phyloP scores from a whole-genome alignment of 1,140 invertebrate species.

The Armadillidium nasatum region DNA sequence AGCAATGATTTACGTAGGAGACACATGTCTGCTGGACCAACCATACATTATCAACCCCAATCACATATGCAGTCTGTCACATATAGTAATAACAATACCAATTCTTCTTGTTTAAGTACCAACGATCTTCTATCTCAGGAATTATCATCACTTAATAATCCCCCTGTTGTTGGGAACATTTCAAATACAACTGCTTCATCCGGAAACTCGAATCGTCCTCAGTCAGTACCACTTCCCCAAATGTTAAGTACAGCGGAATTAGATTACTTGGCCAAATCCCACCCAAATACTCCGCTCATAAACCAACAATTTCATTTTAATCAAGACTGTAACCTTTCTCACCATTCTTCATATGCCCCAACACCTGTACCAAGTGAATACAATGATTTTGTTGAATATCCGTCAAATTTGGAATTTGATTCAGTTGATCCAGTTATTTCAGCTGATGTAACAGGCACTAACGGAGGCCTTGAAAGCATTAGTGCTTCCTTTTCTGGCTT shows the following conservation, averaged over 20 bases:
- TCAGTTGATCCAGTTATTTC: constrained; percentile 51
- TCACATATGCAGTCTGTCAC: background rate
- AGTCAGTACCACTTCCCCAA: constrained; percentile 68
- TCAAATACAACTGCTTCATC: constrained; percentile 17
- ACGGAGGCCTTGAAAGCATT: background rate
- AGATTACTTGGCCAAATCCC: constrained; percentile 38
- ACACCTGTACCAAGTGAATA: constrained; percentile 66
- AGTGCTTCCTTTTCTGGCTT: background rate
- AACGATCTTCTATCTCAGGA: constrained; percentile 54
- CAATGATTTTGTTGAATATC: constrained; percentile 60
- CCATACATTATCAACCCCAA: constrained; percentile 42
- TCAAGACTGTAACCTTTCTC: constrained; percentile 53
- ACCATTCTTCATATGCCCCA: constrained; percentile 61
- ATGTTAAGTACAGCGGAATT: constrained; percentile 49
- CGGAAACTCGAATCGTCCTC: constrained; percentile 57
- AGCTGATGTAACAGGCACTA: background rate
- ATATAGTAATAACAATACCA: too few relatives aligned
- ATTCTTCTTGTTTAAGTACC: constrained; percentile 19
- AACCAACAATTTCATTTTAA: constrained; percentile 48
- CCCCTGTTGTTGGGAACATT: constrained; percentile 41
- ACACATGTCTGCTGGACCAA: constrained; percentile 46
- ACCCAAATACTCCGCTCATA: constrained; percentile 44
- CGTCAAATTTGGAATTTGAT: constrained; percentile 55
- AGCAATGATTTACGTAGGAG: constrained; percentile 43
- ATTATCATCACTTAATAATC: constrained; percentile 56